Percentiles rank a stretch among this genome's conserved stretches.
Evolutionary conservation across 92 coral and sea anemone genomes (phyloP).

Genomic region (Parazoanthus atlanticus): DNA sequence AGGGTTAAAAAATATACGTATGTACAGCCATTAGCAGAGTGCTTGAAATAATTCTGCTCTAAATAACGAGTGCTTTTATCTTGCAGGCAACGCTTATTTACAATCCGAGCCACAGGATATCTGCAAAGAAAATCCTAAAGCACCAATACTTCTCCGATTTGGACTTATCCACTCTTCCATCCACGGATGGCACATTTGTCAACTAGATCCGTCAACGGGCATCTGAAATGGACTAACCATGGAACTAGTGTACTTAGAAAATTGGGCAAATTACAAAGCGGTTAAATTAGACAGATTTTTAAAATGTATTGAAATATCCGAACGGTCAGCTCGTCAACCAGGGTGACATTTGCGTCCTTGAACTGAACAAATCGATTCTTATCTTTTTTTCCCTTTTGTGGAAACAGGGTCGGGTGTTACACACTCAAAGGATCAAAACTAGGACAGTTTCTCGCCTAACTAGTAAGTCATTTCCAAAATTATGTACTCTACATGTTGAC

Average conservation of each 20-base stretch:
- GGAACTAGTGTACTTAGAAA: neutral
- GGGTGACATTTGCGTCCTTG: neutral
- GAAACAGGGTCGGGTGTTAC: neutral
- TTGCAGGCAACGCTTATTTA: constrained; percentile 74
- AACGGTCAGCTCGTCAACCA: neutral
- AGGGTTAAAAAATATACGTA: neutral
- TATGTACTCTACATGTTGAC: neutral
- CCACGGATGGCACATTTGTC: constrained; percentile 27
- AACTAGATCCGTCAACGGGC: neutral
- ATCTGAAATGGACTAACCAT: neutral
- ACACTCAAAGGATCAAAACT: too few relatives aligned
- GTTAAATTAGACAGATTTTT: too few relatives aligned
- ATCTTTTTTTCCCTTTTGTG: neutral
- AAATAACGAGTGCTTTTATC: neutral
- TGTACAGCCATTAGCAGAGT: neutral
- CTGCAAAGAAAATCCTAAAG: constrained; percentile 87
- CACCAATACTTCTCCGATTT: constrained; percentile 86
- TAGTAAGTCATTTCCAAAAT: neutral
- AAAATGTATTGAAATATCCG: neutral
- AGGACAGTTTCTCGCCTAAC: neutral
- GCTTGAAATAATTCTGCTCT: neutral
- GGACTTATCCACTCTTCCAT: constrained; percentile 81
- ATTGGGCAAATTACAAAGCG: too few relatives aligned
- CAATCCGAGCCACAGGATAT: constrained; percentile 86
- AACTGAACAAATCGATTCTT: neutral